phyloP scores from a whole-genome alignment of 2,888 invertebrate species.

The Bembecia ichneumoniformis region DNA sequence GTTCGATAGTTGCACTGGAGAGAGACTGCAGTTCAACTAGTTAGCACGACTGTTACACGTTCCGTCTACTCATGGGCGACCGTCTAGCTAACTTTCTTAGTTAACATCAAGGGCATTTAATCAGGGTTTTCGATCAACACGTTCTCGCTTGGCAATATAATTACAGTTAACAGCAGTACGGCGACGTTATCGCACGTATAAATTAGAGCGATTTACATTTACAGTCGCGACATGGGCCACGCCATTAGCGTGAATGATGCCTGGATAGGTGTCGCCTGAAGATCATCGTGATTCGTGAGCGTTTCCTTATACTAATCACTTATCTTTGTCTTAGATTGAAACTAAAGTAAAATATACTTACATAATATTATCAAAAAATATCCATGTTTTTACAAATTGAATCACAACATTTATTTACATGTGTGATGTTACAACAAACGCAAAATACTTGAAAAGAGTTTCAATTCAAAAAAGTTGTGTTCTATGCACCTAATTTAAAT shows the following conservation, averaged over 20 bases:
- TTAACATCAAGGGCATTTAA: slow-evolving; percentile 51
- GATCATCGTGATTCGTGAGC: slow-evolving; percentile 26
- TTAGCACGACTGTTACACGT: background rate
- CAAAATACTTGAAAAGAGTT: too few species aligned
- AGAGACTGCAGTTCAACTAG: background rate
- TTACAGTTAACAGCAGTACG: slow-evolving; percentile 71
- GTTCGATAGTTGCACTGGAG: background rate
- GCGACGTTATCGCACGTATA: slow-evolving; percentile 70
- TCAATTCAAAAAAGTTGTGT: too few species aligned
- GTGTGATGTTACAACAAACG: too few species aligned
- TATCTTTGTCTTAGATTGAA: too few species aligned
- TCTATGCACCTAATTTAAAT: too few species aligned
- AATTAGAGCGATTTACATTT: slow-evolving; percentile 72
- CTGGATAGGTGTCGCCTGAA: slow-evolving; percentile 49
- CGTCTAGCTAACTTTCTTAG: slow-evolving; percentile 37
- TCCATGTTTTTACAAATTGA: too few species aligned
- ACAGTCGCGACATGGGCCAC: slow-evolving; percentile 60
- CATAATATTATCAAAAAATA: too few species aligned
- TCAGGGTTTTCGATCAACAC: slow-evolving; percentile 69
- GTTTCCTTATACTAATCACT: too few species aligned
- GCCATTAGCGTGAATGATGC: slow-evolving; percentile 66
- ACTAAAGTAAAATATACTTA: too few species aligned
- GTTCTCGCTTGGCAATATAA: slow-evolving; percentile 70
- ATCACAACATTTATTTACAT: too few species aligned
- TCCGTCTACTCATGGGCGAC: background rate